phyloP scores from a whole-genome alignment of 2,113 vertebrate species.

The Ictalurus furcatus region DNA sequence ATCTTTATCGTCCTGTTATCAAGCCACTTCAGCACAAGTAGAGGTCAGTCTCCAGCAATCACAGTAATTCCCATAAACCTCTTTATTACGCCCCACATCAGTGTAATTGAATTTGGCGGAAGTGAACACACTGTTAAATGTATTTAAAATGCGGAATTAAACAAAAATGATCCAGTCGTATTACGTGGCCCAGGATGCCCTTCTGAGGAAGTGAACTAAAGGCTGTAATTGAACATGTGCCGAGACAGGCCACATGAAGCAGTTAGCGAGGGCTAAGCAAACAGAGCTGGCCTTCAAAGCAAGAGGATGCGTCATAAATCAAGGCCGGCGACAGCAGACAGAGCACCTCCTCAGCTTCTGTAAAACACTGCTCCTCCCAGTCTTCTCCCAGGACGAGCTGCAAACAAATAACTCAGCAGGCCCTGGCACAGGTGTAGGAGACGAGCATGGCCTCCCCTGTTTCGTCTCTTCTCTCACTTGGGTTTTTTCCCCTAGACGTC shows the following conservation, averaged over 20 bases:
- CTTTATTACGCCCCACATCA: not conserved
- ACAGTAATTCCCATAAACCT: slow-evolving; percentile 3
- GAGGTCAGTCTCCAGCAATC: slow-evolving; percentile 13
- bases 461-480: not conserved
- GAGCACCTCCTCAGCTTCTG: slow-evolving; percentile 56
- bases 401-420: slow-evolving; percentile 47
- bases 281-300: slow-evolving; percentile 60
- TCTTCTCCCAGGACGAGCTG: slow-evolving; percentile 37
- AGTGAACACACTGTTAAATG: slow-evolving; percentile 20
- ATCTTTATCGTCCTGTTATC: slow-evolving; percentile 35
- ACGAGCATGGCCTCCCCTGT: not conserved
- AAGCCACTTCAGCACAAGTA: not conserved
- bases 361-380: slow-evolving; percentile 49
- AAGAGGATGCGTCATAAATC: slow-evolving; percentile 59
- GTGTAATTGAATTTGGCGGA: slow-evolving; percentile 17
- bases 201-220: not conserved
- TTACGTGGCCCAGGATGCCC: not conserved
- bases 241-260: slow-evolving; percentile 44
- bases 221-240: slow-evolving; percentile 37
- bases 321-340: slow-evolving; percentile 58
- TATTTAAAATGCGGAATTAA: not conserved
- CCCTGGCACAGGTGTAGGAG: slow-evolving; percentile 20
- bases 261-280: slow-evolving; percentile 59
- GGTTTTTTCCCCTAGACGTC: not conserved
- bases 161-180: not conserved